Evolutionary conservation across 2,797 vertebrate species (phyloP).

Genomic region (Pseudomugil tenellus): DNA sequence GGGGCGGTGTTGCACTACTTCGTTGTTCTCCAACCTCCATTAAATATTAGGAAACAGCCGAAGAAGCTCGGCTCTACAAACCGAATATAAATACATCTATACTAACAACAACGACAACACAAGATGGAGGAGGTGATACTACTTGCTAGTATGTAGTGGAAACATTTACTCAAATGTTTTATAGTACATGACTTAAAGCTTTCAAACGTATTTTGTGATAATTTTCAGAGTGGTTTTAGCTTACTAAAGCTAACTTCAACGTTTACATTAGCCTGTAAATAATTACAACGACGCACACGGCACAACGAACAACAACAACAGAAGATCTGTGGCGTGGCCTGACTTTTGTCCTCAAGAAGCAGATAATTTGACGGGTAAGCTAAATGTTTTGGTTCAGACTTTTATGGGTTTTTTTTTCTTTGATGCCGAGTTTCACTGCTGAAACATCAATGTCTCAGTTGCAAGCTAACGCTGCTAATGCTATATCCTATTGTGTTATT

Average conservation of each 20-base stretch:
- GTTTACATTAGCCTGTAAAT: neutral
- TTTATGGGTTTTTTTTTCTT: too few relatives aligned
- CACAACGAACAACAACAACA: neutral
- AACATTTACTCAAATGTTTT: neutral
- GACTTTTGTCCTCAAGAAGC: neutral
- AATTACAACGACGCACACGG: neutral
- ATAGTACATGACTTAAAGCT: neutral
- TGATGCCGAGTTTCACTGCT: too few relatives aligned
- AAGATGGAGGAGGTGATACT: neutral
- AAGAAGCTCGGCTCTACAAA: too few relatives aligned
- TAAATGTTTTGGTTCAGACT: neutral
- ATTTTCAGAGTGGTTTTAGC: neutral
- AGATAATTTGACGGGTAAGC: neutral
- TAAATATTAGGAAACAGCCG: neutral
- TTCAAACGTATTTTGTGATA: too few relatives aligned
- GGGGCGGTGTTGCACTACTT: neutral
- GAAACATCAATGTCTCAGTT: too few relatives aligned
- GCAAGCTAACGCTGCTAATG: conserved; percentile 8
- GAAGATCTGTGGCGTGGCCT: neutral
- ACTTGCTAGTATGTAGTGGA: neutral
- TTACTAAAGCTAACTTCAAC: neutral
- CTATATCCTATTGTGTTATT: neutral
- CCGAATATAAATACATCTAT: too few relatives aligned
- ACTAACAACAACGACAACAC: neutral
- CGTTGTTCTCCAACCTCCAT: too few relatives aligned